Evolutionary conservation across 2,888 invertebrate species (phyloP), one percentile per base, ranked within the genome.

Genomic region (Hetaerina titia): DNA sequence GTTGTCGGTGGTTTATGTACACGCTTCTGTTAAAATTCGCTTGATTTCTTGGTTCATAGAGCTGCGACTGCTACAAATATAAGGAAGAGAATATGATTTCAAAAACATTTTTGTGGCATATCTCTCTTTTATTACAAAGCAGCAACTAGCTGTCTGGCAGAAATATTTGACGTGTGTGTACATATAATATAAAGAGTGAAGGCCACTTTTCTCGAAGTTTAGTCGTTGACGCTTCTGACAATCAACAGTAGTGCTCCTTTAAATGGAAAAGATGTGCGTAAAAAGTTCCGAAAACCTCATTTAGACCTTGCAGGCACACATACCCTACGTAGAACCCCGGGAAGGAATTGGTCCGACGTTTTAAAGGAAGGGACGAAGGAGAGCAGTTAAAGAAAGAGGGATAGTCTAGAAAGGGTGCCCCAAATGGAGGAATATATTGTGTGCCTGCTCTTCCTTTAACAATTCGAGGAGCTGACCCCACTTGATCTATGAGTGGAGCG

Each of bases 211-310:
- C 81, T 81, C 81, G 81, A 81, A 81, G 31, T 25, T 81, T 81
- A 81, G 81, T 81, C 81, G 81, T 81, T 81, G 13, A 81, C 81
- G 81, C 81, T 81, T 81, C 22, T 81, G 81, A 81, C 81, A 81
- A 81, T 81, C 81, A 81, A 81, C 25, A 31, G 4, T 81, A 81
- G 25, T 81, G 31, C 81, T 31, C 31, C 13, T 81, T 81, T 31
- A 13, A 25, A 13, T 15, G 81, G 31, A 31, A 81, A 31, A 13
- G n/a, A 31, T 81, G 8, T 2, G 13, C 31, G 81, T 31, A 31
- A 22, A 31, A 45, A 13, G 31, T 31, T 31, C 31, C n/a, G 74
- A 74, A 15, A 81, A 31, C 11, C 4, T 13, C 31, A 13, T 9
- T 0, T 25, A 13, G 11, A 25, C n/a, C n/a, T 2, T 69, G 31